Base-by-base conservation (phyloP, 1,140 invertebrate genomes). In the Zaprionus davidi region DNA sequence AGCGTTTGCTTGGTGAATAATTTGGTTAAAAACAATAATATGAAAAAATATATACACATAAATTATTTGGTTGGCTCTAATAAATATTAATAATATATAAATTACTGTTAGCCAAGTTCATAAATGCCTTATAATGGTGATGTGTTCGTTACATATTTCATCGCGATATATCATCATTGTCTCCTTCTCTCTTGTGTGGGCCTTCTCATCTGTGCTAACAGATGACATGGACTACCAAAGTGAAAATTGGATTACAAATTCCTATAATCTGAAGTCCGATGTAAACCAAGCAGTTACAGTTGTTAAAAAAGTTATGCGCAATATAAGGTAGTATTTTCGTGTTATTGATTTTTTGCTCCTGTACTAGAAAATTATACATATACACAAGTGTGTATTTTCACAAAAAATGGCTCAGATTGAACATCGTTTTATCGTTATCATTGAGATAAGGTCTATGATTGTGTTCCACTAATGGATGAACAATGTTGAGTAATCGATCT, bases 381-480 rank as follows among this genome's bases (percentile, higher is more conserved):
- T 13, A 11, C 0, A 53, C 17, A 53, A 2, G 13, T 22, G 22
- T 15, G 41, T 28, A 59, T 3, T 60, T 46, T 17, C n/a, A 53
- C 11, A 31, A 20, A 22, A 59, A 38, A 59, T n/a, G 17, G 20
- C 56, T 53, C 9, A 51, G 24, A 71, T 71, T 63, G 20, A 44
- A 46, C 56, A 34, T 24, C 51, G 59, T 44, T 65, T 65, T 49
- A 58, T 20, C 22, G 46, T 68, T 72, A 72, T 72, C 71, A 49
- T 6, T 36, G 71, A 38, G 71, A 74, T 74, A 67, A 74, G 49
- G 31, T 41, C 20, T 60, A 68, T 74, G 60, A 56, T 74, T 59
- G 31, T 64, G 17, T 75, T 70, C 34, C 58, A 53, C 58, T 63
- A 75, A 63, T 63, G 51, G 67, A 66, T 69, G 57, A 49, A 44